phyloP scores from a whole-genome alignment of 2,888 invertebrate genomes.

The Scaeva pyrastri region DNA sequence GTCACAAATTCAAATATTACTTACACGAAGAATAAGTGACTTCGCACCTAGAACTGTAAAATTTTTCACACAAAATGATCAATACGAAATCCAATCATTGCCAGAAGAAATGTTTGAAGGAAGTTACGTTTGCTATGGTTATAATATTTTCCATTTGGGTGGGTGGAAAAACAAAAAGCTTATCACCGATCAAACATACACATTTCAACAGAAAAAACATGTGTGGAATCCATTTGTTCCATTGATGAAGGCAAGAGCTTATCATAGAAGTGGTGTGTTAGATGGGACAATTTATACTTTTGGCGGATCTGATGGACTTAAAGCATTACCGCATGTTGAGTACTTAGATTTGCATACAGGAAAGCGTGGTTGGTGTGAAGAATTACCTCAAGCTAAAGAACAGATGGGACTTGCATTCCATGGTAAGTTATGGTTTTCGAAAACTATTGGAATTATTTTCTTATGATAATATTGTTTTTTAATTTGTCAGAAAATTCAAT shows the following conservation, averaged over 20 bases:
- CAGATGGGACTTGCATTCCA: conserved; percentile 62
- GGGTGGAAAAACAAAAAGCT: conserved; percentile 62
- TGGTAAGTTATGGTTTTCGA: conserved; percentile 22
- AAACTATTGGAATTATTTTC: background rate
- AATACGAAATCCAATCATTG: conserved; percentile 19
- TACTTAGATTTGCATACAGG: conserved; percentile 61
- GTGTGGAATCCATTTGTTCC: conserved; percentile 71
- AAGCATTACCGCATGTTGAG: conserved; percentile 59
- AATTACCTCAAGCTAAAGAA: conserved; percentile 56
- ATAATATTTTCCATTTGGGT: conserved; percentile 65
- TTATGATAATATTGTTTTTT: background rate
- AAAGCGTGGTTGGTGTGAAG: conserved; percentile 11
- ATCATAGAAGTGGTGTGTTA: conserved; percentile 67
- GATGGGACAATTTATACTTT: conserved; percentile 57
- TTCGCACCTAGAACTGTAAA: conserved; percentile 44
- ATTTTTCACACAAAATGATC: conserved; percentile 32
- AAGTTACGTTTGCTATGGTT: conserved; percentile 63
- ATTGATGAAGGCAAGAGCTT: conserved; percentile 65
- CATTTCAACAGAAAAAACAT: conserved; percentile 58
- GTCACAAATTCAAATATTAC: conserved; percentile 41
- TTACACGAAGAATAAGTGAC: conserved; percentile 47
- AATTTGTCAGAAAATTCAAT: conserved; percentile 51
- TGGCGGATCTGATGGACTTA: conserved; percentile 63
- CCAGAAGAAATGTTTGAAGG: conserved; percentile 50
- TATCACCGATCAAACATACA: conserved; percentile 36